These are phyloP conservation scores for Prolemur simus DNA, from an alignment of 2,113 vertebrate genomes.

Conservation along the genomic window DNA sequence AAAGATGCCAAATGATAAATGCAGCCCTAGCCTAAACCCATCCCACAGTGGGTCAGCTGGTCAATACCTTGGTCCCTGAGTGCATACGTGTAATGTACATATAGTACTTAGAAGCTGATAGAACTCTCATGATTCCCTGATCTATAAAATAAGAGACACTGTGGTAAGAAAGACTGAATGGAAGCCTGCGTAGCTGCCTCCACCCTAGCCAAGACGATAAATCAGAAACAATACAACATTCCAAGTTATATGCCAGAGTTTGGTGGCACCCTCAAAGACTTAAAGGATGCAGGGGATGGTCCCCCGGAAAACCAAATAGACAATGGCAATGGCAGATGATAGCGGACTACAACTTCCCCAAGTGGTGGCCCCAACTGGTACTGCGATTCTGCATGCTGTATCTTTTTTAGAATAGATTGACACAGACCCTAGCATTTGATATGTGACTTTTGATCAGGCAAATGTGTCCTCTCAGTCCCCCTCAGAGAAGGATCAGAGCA, in stretches of 20 bases:
- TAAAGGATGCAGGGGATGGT: not conserved
- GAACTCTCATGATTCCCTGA: not conserved
- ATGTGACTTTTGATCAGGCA: not conserved
- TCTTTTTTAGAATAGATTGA: not conserved
- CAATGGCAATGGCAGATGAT: not conserved
- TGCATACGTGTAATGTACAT: not conserved
- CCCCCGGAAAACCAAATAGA: not conserved
- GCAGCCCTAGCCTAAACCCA: not conserved
- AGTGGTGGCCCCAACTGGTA: not conserved
- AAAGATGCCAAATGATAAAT: not conserved
- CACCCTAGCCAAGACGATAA: not conserved
- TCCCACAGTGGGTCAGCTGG: not conserved
- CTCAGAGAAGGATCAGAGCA: not conserved
- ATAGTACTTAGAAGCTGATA: not conserved
- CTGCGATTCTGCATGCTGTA: not conserved
- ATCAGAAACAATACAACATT: not conserved
- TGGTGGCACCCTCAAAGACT: not conserved
- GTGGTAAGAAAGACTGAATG: not conserved
- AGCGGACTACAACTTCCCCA: not conserved
- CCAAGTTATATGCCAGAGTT: not conserved
- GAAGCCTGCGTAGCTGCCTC: not conserved
- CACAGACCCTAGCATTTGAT: not conserved
- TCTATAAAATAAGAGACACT: not conserved
- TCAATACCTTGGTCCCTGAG: not conserved
- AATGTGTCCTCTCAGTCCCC: not conserved